phyloP scores from a whole-genome alignment of 2,888 invertebrate species.

The Choristoneura rosaceana region DNA sequence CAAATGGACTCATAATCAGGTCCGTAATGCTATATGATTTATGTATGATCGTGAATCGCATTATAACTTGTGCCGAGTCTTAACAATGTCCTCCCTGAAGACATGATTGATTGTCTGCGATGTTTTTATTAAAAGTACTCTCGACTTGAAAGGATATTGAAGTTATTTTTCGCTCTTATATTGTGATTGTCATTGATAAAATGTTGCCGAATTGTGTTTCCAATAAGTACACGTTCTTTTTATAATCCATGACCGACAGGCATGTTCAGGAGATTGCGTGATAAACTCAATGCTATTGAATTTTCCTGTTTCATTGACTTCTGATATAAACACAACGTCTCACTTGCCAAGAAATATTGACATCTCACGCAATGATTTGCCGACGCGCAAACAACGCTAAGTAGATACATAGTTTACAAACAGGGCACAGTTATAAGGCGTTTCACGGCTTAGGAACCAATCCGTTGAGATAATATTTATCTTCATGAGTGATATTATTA shows the following conservation, averaged over 20 bases:
- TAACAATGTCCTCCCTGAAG: slow-evolving; percentile 43
- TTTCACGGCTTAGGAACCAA: slow-evolving; percentile 30
- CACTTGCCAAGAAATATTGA: slow-evolving; percentile 13
- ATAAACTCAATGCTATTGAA: slow-evolving; percentile 11
- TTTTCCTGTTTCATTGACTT: slow-evolving; percentile 18
- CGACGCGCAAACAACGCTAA: neutral
- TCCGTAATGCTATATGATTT: slow-evolving; percentile 53
- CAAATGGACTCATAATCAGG: slow-evolving; percentile 80
- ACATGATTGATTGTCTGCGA: slow-evolving; percentile 2
- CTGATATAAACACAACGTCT: slow-evolving; percentile 10
- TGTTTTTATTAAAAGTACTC: slow-evolving; percentile 4
- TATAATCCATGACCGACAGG: slow-evolving; percentile 16
- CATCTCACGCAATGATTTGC: slow-evolving; percentile 10
- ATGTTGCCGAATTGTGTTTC: neutral
- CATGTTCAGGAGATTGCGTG: slow-evolving; percentile 7
- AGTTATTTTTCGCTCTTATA: slow-evolving; percentile 7
- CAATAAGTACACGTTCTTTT: neutral
- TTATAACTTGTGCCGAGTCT: slow-evolving; percentile 49
- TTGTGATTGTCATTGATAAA: neutral
- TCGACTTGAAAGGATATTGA: neutral
- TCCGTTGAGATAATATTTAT: slow-evolving; percentile 40
- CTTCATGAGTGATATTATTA: slow-evolving; percentile 50
- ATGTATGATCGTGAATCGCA: slow-evolving; percentile 11
- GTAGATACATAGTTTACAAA: slow-evolving; percentile 3
- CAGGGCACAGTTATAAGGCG: slow-evolving; percentile 28